These are phyloP conservation scores for Bubo blakistoni DNA, from an alignment of 2,113 vertebrate genomes.

Conservation along the genomic window DNA sequence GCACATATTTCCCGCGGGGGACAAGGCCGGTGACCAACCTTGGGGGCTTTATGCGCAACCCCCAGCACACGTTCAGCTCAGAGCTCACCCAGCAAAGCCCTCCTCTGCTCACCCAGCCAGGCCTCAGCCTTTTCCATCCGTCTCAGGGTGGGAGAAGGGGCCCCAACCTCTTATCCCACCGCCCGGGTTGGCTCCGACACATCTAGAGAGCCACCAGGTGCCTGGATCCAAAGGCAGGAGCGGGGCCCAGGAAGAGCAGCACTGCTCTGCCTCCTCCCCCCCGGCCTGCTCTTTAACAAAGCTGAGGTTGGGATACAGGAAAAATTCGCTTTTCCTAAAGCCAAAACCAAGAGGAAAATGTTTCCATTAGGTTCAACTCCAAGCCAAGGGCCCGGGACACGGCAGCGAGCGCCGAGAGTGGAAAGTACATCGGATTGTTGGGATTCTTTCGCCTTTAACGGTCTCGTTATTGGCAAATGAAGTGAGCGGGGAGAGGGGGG, in stretches of 20 bases:
- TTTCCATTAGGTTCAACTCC: background rate
- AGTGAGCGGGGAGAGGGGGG: background rate
- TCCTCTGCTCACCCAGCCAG: background rate
- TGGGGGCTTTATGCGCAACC: background rate
- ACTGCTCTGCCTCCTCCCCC: background rate
- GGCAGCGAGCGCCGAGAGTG: background rate
- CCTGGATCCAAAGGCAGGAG: background rate
- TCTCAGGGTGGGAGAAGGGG: background rate
- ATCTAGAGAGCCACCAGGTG: background rate
- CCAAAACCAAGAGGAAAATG: background rate
- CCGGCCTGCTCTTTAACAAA: background rate
- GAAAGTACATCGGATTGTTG: background rate
- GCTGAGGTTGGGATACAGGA: background rate
- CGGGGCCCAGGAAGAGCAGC: background rate
- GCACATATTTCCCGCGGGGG: fast-evolving
- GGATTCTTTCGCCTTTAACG: background rate
- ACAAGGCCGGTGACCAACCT: background rate
- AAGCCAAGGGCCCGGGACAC: background rate
- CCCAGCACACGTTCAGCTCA: background rate
- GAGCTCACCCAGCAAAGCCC: background rate
- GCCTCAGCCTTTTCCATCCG: background rate
- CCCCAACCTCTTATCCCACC: background rate
- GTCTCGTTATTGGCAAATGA: background rate
- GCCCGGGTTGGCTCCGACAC: background rate
- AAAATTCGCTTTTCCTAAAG: background rate